These are phyloP conservation scores for Neostethus bicornis DNA, from an alignment of 2,797 vertebrate genomes.

Conservation along the genomic window DNA sequence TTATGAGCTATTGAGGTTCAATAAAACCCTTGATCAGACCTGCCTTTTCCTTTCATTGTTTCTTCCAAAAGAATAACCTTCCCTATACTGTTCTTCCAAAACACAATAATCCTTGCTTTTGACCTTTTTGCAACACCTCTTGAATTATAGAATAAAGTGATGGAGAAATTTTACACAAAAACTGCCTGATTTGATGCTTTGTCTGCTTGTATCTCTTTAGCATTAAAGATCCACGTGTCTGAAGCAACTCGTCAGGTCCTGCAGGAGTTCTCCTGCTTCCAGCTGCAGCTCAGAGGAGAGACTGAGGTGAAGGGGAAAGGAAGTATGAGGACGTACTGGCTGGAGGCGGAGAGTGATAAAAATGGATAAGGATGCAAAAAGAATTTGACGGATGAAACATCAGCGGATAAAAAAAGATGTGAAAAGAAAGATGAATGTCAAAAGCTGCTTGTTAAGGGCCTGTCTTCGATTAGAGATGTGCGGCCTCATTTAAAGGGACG, in stretches of 20 bases:
- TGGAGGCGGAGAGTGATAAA: slow-evolving; percentile 78
- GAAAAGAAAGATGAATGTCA: not conserved
- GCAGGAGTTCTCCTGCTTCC: slow-evolving; percentile 86
- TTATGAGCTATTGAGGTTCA: too few relatives aligned
- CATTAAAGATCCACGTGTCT: slow-evolving; percentile 87
- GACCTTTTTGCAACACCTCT: too few relatives aligned
- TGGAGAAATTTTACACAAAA: not conserved
- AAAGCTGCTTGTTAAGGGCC: not conserved
- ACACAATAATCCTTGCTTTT: too few relatives aligned
- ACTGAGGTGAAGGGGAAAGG: slow-evolving; percentile 93
- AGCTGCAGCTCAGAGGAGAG: slow-evolving; percentile 87
- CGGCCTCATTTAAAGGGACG: slow-evolving; percentile 11
- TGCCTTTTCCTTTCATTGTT: too few relatives aligned
- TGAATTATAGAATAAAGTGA: not conserved
- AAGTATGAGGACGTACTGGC: slow-evolving; percentile 87
- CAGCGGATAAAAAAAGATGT: not conserved
- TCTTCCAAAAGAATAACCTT: too few relatives aligned
- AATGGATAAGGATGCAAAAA: slow-evolving; percentile 6
- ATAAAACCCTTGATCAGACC: too few relatives aligned
- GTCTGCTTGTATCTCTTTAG: slow-evolving; percentile 19
- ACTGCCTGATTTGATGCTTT: not conserved
- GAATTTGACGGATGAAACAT: not conserved
- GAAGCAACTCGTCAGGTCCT: slow-evolving; percentile 84
- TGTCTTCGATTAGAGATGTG: slow-evolving; percentile 11
- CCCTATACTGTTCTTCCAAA: too few relatives aligned